Conservation (phyloP, 2,888 invertebrate species). For the Drosophila recens region DNA sequence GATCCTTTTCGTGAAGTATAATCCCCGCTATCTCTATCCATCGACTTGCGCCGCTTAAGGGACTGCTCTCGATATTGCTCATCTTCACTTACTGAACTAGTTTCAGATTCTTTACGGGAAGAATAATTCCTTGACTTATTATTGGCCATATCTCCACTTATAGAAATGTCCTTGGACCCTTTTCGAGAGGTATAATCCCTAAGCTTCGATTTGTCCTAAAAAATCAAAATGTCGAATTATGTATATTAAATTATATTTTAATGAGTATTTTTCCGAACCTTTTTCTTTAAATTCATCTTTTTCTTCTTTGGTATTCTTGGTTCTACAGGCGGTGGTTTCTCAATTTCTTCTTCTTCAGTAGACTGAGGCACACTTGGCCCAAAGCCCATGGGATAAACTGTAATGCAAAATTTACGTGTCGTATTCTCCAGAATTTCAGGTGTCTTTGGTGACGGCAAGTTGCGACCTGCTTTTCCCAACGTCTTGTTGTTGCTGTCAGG, state of each 20-base stretch:
- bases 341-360: neutral
- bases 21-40: neutral
- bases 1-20: neutral
- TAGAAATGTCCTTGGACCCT: no score
- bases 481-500: neutral
- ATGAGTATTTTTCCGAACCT: neutral
- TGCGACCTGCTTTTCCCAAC: slow-evolving; percentile 1
- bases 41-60: no score
- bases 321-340: neutral
- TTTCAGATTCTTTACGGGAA: neutral
- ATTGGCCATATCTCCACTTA: neutral
- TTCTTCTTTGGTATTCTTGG: neutral
- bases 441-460: neutral
- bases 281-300: neutral
- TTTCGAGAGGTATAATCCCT: neutral
- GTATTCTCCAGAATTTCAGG: neutral
- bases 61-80: no score
- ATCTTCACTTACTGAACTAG: no score
- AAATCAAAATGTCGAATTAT: neutral
- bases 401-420: slow-evolving; percentile 12
- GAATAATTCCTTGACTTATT: neutral
- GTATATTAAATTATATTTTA: neutral
- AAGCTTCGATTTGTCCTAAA: neutral
- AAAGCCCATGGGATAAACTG: slow-evolving; percentile 22
- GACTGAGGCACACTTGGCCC: neutral